Evolutionary conservation across 2,113 vertebrate genomes (phyloP).

Genomic region (Ornithorhynchus anatinus): DNA sequence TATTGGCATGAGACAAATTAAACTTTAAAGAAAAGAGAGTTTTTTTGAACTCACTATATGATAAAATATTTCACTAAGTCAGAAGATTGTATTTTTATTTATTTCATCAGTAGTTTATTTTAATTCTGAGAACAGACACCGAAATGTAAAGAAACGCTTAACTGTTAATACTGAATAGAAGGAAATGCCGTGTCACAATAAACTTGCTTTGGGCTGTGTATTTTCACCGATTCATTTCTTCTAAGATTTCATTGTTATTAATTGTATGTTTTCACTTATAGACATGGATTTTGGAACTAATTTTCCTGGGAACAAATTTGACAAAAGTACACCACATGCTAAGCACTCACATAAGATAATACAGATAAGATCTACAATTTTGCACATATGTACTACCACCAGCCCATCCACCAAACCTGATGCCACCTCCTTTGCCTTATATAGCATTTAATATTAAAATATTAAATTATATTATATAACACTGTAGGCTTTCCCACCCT

Average conservation of each 20-base stretch:
- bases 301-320: too few relatives aligned
- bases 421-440: too few relatives aligned
- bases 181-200: neutral
- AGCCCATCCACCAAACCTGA: too few relatives aligned
- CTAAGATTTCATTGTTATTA: neutral
- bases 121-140: conserved; percentile 23
- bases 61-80: neutral
- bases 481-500: too few relatives aligned
- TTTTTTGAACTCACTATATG: neutral
- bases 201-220: neutral
- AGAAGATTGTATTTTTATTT: neutral
- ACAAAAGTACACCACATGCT: too few relatives aligned
- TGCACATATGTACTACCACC: too few relatives aligned
- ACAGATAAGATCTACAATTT: too few relatives aligned
- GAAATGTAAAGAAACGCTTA: neutral
- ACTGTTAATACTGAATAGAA: conserved; percentile 4
- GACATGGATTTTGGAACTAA: too few relatives aligned
- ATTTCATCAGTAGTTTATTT: neutral
- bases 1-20: conserved; percentile 16
- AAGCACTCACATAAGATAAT: too few relatives aligned
- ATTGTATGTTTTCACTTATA: too few relatives aligned
- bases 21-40: neutral
- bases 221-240: conserved; percentile 5
- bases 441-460: too few relatives aligned
- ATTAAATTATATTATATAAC: too few relatives aligned